Evolutionary conservation across 2,888 invertebrate species (phyloP).

Genomic region (Rugalucina vietnamica): DNA sequence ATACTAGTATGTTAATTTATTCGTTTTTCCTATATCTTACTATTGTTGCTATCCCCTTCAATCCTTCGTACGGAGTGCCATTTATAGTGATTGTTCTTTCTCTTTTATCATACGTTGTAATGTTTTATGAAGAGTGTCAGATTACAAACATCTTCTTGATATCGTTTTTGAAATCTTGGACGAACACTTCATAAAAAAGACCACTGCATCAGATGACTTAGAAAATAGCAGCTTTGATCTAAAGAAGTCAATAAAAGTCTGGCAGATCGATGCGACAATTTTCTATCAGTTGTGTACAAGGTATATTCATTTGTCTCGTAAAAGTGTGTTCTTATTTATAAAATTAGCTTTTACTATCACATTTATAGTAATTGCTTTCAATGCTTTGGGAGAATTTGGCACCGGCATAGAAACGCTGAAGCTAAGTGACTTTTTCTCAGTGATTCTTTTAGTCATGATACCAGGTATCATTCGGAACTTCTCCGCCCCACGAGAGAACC

Average conservation of each 20-base stretch:
- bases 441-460: neutral
- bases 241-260: neutral
- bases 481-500: neutral
- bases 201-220: neutral
- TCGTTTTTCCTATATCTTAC: neutral
- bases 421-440: slow-evolving; percentile 2
- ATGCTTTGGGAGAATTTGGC: neutral
- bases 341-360: neutral
- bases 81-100: neutral
- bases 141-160: neutral
- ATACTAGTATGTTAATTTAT: neutral
- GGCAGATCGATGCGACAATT: neutral
- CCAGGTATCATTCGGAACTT: neutral
- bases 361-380: neutral
- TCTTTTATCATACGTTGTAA: neutral
- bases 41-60: neutral
- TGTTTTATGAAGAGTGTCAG: neutral
- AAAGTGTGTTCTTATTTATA: neutral
- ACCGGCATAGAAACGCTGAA: neutral
- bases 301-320: neutral
- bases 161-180: neutral
- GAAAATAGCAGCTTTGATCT: neutral
- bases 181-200: neutral
- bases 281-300: neutral
- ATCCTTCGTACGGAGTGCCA: neutral